phyloP scores from a whole-genome alignment of 2,113 vertebrate genomes.

The Archilochus colubris region DNA sequence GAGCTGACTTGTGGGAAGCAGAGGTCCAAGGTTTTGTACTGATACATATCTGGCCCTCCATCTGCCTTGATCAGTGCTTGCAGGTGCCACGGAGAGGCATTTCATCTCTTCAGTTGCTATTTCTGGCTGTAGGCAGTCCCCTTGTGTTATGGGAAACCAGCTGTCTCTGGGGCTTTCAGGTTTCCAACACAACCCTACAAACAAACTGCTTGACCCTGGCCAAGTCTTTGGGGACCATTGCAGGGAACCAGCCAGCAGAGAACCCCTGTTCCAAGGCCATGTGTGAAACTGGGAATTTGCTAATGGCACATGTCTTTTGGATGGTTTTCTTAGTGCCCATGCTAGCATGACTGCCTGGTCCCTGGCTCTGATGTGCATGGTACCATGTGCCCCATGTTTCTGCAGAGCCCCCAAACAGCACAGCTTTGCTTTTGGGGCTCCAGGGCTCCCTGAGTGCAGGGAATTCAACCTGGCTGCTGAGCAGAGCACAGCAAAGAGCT shows the following conservation, averaged over 20 bases:
- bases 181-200: not conserved
- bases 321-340: not conserved
- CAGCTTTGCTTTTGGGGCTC: not conserved
- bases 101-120: not conserved
- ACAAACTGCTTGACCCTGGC: not conserved
- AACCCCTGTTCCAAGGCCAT: accelerated
- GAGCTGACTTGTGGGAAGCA: not conserved
- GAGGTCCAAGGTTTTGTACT: not conserved
- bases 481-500: not conserved
- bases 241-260: not conserved
- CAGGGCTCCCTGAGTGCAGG: accelerated
- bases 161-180: not conserved
- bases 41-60: not conserved
- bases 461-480: not conserved
- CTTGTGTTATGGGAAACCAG: not conserved
- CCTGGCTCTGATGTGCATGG: not conserved
- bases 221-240: not conserved
- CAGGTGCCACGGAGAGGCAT: not conserved
- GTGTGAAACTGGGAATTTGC: not conserved
- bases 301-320: accelerated
- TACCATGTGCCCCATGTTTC: accelerated
- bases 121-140: not conserved
- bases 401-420: not conserved
- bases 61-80: not conserved
- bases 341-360: not conserved